Conservation (phyloP, 2,888 invertebrate genomes). For the Mongoloraphidia duomilia region DNA sequence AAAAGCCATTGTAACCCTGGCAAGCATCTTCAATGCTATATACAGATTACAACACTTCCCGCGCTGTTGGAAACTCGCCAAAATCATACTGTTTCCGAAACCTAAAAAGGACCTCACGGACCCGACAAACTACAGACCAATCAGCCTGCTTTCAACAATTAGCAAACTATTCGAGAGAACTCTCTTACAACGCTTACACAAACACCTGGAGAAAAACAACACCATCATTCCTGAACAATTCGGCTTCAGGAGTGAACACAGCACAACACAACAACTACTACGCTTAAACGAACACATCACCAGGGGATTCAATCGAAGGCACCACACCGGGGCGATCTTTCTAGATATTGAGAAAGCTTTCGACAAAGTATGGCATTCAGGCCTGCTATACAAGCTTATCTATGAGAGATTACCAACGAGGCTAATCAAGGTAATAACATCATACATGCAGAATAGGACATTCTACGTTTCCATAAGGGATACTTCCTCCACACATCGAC, state of each 20-base stretch:
- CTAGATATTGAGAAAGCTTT: constrained; percentile 24
- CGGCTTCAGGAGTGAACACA: constrained; percentile 20
- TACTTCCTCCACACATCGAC: constrained; percentile 6
- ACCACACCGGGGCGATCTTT: constrained; percentile 18
- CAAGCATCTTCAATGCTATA: constrained; percentile 11
- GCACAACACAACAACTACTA: constrained; percentile 18
- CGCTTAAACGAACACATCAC: constrained; percentile 18
- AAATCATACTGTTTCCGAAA: constrained; percentile 13
- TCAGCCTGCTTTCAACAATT: constrained; percentile 12
- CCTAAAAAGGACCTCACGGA: constrained; percentile 11
- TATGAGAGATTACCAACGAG: constrained; percentile 12
- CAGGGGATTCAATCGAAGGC: constrained; percentile 16
- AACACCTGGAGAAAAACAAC: constrained; percentile 10
- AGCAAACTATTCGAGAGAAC: constrained; percentile 16
- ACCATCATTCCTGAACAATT: constrained; percentile 15
- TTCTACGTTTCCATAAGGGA: constrained; percentile 14
- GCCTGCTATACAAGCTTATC: constrained; percentile 20
- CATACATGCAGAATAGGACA: constrained; percentile 15
- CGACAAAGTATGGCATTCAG: constrained; percentile 21
- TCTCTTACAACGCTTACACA: constrained; percentile 11
- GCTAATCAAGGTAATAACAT: constrained; percentile 15
- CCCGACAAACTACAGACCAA: constrained; percentile 14
- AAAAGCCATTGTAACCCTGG: constrained; percentile 13
- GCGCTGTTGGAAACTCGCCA: constrained; percentile 14
- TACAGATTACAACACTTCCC: constrained; percentile 13